Evolutionary conservation across 2,797 vertebrate genomes (phyloP).

Genomic region (Smutsia temminckii): DNA sequence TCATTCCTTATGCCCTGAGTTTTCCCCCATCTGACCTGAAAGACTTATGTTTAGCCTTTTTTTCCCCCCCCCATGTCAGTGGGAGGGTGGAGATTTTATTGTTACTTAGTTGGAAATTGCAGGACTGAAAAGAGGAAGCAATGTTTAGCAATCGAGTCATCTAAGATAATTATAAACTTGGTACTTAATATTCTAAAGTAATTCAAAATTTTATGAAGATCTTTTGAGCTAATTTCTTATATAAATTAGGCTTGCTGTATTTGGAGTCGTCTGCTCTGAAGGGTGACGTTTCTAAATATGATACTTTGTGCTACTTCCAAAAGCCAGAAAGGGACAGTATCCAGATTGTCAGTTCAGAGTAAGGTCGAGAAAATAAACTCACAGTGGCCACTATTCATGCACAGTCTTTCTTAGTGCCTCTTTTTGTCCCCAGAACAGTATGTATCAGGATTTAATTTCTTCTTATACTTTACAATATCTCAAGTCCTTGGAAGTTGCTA

Average conservation of each 20-base stretch:
- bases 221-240: not conserved
- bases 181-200: constrained; percentile 21
- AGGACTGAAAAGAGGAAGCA: constrained; percentile 64
- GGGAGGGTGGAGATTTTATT: not conserved
- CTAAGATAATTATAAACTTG: constrained; percentile 30
- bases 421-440: not conserved
- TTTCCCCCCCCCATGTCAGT: not conserved
- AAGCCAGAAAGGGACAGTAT: not conserved
- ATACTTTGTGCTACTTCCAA: not conserved
- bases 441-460: not conserved
- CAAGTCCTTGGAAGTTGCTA: not conserved
- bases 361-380: constrained; percentile 13
- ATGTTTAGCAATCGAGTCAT: constrained; percentile 60
- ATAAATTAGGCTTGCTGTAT: constrained; percentile 29
- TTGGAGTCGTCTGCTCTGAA: not conserved
- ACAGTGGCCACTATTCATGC: not conserved
- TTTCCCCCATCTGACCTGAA: not conserved
- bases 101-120: constrained; percentile 62
- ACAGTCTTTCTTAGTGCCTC: not conserved
- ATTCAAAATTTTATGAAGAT: constrained; percentile 41
- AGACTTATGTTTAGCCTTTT: constrained; percentile 23
- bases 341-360: not conserved
- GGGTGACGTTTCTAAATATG: constrained; percentile 21
- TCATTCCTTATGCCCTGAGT: constrained; percentile 32
- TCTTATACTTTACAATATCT: not conserved